A percentile compares a stretch with the other conserved stretches of the same genome.
phyloP scores from a whole-genome alignment of 2,797 vertebrate species.

The Discoglossus pictus region DNA sequence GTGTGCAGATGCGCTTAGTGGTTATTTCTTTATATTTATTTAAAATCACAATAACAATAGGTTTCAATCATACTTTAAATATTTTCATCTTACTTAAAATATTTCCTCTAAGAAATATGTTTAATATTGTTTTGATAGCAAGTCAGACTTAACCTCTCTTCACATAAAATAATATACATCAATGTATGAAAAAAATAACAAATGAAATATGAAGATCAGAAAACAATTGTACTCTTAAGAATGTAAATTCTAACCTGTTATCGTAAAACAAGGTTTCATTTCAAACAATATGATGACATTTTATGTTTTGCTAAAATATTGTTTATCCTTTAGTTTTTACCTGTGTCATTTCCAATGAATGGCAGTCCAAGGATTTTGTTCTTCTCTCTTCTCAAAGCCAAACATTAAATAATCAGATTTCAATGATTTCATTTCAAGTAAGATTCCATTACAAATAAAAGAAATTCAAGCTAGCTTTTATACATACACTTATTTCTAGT shows the following conservation, averaged over 20 bases:
- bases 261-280: conserved; percentile 13
- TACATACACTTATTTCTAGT: background rate
- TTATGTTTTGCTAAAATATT: conserved; percentile 17
- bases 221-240: conserved; percentile 4
- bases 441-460: conserved; percentile 5
- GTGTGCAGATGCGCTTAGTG: no score
- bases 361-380: conserved; percentile 12
- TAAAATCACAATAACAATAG: no score
- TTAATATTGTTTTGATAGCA: conserved; percentile 4
- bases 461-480: conserved; percentile 10
- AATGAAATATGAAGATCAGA: conserved; percentile 5
- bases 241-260: conserved; percentile 5
- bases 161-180: background rate
- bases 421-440: conserved; percentile 16
- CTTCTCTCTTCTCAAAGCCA: conserved; percentile 8
- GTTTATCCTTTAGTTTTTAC: conserved; percentile 4
- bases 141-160: background rate
- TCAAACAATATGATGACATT: conserved; percentile 9
- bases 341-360: conserved; percentile 10
- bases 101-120: background rate
- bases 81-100: conserved; percentile 10
- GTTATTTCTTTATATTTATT: no score
- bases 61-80: background rate
- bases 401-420: conserved; percentile 15
- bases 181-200: background rate